These are phyloP conservation scores for Zygothrica quintamaculata DNA, from an alignment of 2,888 invertebrate genomes.

Conservation along the genomic window DNA sequence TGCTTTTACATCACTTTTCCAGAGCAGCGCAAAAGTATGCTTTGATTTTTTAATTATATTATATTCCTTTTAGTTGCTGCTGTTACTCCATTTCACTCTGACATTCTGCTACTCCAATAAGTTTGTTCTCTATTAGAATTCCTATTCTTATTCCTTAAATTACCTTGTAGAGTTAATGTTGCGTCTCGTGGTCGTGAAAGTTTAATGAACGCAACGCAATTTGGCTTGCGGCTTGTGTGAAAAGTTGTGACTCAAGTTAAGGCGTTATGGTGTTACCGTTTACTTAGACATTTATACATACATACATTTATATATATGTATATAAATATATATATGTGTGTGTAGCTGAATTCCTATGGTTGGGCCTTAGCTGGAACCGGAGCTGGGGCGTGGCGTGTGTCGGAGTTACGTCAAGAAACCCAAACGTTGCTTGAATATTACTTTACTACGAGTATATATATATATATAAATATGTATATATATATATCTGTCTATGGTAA, in stretches of 20 bases:
- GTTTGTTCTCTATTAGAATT: slow-evolving; percentile 13
- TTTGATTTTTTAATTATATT: slow-evolving; percentile 41
- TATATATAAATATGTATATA: too few relatives aligned
- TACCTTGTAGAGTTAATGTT: slow-evolving; percentile 43
- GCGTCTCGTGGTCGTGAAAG: slow-evolving; percentile 64
- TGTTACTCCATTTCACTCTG: slow-evolving; percentile 12
- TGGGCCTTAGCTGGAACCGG: slow-evolving; percentile 15
- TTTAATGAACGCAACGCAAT: slow-evolving; percentile 74
- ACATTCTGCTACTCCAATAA: slow-evolving; percentile 8
- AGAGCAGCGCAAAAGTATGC: slow-evolving; percentile 49
- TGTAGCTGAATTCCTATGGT: slow-evolving; percentile 29
- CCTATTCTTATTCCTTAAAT: slow-evolving; percentile 24
- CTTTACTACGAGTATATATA: slow-evolving; percentile 7
- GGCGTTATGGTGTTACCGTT: slow-evolving; percentile 70
- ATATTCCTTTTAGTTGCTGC: slow-evolving; percentile 23
- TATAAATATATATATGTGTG: slow-evolving; percentile 20
- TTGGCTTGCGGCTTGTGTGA: slow-evolving; percentile 48
- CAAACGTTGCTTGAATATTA: slow-evolving; percentile 56
- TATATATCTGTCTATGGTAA: slow-evolving; percentile 28
- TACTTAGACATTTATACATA: slow-evolving; percentile 40
- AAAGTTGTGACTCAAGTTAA: slow-evolving; percentile 72
- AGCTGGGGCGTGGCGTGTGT: slow-evolving; percentile 26
- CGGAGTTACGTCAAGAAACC: slow-evolving; percentile 68
- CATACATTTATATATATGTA: too few relatives aligned
- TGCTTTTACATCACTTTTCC: slow-evolving; percentile 25